Evolutionary conservation across 2,797 vertebrate species (phyloP).

Genomic region (Enoplosus armatus): DNA sequence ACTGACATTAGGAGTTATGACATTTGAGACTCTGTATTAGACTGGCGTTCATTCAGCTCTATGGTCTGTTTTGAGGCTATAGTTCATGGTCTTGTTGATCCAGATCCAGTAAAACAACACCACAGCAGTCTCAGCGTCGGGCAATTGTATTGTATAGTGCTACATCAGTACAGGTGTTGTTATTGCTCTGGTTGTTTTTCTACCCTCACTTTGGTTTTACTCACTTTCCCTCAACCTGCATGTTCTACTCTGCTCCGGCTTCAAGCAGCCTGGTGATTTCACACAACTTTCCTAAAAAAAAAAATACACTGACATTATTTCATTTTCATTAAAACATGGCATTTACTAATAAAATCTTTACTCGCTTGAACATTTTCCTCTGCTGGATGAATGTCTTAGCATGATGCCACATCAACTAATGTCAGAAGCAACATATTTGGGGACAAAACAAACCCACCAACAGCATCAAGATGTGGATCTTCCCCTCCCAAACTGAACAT

Average conservation of each 20-base stretch:
- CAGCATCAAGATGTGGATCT: not conserved
- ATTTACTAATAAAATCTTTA: too few relatives aligned
- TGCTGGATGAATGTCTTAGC: not conserved
- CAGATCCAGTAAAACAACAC: not conserved
- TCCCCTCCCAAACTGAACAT: not conserved
- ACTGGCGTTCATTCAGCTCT: not conserved
- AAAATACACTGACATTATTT: not conserved
- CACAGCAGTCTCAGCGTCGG: not conserved
- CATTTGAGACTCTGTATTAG: not conserved
- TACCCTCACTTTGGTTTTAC: not conserved
- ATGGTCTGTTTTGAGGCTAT: not conserved
- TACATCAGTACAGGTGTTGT: not conserved
- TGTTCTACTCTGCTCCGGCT: not conserved
- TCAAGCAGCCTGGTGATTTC: not conserved
- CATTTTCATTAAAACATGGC: not conserved
- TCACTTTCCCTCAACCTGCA: not conserved
- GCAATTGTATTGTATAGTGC: not conserved
- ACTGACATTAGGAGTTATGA: too few relatives aligned
- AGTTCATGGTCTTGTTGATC: not conserved
- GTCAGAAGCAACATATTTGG: not conserved
- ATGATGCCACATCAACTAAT: not conserved
- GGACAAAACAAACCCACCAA: not conserved
- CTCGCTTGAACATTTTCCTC: not conserved
- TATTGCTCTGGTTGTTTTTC: not conserved
- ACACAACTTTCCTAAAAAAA: not conserved